Conservation (phyloP, 2,113 vertebrate species). For the Clarias gariepinus region DNA sequence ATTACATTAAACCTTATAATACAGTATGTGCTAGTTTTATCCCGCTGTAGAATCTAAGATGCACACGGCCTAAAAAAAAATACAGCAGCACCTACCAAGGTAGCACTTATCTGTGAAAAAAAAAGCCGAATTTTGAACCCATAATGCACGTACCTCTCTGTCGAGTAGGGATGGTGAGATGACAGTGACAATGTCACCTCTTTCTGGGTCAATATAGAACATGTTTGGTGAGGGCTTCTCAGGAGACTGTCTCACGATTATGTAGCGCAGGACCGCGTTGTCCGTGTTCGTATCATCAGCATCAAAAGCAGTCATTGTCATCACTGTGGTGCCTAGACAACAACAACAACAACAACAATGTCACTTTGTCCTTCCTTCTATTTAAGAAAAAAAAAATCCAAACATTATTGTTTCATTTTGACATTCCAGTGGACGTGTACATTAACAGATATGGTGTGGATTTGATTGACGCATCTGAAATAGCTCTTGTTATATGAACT, state of each 20-base stretch:
- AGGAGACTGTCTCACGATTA: slow-evolving; percentile 89
- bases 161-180: slow-evolving; percentile 87
- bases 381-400: no score
- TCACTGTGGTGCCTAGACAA: slow-evolving; percentile 86
- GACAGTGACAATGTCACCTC: slow-evolving; percentile 92
- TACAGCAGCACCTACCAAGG: not conserved
- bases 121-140: not conserved
- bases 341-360: not conserved
- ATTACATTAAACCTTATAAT: no score
- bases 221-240: slow-evolving; percentile 94
- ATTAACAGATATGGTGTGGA: not conserved
- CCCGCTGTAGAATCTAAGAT: no score
- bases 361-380: not conserved
- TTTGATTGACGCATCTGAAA: not conserved
- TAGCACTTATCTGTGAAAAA: not conserved
- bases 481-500: not conserved
- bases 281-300: slow-evolving; percentile 88
- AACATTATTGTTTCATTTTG: not conserved
- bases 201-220: slow-evolving; percentile 96
- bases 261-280: slow-evolving; percentile 91
- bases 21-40: not conserved
- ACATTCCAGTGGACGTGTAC: not conserved
- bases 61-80: not conserved
- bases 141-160: slow-evolving; percentile 82
- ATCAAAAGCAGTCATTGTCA: slow-evolving; percentile 91